These are phyloP conservation scores for Anabacerthia variegaticeps DNA, from an alignment of 2,797 vertebrate genomes.

Conservation along the genomic window DNA sequence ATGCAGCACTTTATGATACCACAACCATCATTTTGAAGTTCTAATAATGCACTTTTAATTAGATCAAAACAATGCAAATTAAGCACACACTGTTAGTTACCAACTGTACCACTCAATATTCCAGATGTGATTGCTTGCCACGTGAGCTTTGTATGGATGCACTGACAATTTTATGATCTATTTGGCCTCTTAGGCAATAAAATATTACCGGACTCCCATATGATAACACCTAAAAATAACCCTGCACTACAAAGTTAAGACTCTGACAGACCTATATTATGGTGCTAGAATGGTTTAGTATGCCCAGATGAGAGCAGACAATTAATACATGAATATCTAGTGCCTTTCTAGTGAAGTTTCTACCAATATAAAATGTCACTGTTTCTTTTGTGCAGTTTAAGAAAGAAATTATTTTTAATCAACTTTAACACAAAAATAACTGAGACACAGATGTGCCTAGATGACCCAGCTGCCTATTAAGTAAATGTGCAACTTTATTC, in stretches of 20 bases:
- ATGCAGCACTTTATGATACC: not conserved
- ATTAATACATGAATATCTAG: not conserved
- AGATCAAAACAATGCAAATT: not conserved
- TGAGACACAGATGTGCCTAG: not conserved
- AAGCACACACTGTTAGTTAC: not conserved
- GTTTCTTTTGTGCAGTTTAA: not conserved
- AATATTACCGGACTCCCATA: not conserved
- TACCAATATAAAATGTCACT: not conserved
- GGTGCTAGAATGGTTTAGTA: not conserved
- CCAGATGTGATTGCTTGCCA: not conserved
- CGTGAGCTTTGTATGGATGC: not conserved
- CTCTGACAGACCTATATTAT: not conserved
- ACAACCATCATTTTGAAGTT: not conserved
- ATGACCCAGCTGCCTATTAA: not conserved
- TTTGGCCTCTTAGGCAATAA: not conserved
- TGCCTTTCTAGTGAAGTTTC: not conserved
- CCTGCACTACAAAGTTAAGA: not conserved
- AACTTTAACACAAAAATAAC: not conserved
- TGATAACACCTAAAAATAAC: not conserved
- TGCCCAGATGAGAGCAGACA: not conserved
- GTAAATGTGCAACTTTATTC: not conserved
- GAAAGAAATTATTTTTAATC: not conserved
- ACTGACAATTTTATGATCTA: not conserved
- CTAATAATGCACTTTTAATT: not conserved
- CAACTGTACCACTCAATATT: not conserved